These are phyloP conservation scores for Pocillopora damicornis DNA, from an alignment of 64 coral and sea anemone genomes.

Conservation along the genomic window DNA sequence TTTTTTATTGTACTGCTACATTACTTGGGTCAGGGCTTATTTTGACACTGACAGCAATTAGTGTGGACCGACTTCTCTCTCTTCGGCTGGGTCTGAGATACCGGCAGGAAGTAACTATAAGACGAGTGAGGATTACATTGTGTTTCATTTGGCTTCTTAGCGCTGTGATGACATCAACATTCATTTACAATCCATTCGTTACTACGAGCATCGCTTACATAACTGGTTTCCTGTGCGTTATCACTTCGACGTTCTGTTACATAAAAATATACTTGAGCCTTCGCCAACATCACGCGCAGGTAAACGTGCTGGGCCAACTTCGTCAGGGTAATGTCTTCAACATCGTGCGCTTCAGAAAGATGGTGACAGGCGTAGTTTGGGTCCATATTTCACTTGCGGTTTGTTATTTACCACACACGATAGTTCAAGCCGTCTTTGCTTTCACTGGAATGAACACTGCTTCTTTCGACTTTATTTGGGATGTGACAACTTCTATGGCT, in stretches of 20 bases:
- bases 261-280: background rate
- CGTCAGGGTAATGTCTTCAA: background rate
- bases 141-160: background rate
- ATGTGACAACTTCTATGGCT: background rate
- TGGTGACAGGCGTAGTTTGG: background rate
- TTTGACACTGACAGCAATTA: conserved; percentile 1
- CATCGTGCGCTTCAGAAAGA: background rate
- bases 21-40: background rate
- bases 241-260: background rate
- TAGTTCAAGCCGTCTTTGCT: background rate
- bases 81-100: background rate
- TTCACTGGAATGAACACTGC: background rate
- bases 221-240: background rate
- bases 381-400: background rate
- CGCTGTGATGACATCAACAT: background rate
- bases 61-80: conserved; percentile 3
- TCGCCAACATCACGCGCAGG: background rate
- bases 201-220: background rate
- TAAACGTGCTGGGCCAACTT: background rate
- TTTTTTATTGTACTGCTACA: background rate
- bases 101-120: background rate
- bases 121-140: background rate
- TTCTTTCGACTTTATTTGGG: background rate
- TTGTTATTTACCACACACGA: background rate
- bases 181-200: background rate